Conservation (phyloP, 2,888 invertebrate species). For the Mongoloraphidia duomilia region DNA sequence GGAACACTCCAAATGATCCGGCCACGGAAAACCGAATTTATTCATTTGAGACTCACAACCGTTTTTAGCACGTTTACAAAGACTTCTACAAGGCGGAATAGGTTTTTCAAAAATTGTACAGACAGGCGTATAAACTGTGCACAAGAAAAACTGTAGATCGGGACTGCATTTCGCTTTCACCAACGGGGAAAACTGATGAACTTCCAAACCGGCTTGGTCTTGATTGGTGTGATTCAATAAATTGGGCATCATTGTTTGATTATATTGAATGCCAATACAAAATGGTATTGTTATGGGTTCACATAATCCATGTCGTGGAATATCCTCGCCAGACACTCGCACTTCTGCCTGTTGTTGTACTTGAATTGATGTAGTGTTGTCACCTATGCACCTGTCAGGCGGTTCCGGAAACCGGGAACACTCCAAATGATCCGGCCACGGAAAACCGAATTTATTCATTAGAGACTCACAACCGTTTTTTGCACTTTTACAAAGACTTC, state of each 20-base stretch:
- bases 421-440: constrained; percentile 81
- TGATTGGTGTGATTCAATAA: constrained; percentile 81
- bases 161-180: constrained; percentile 91
- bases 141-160: constrained; percentile 87
- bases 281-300: constrained; percentile 86
- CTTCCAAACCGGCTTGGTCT: constrained; percentile 85
- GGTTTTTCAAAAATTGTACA: constrained; percentile 85
- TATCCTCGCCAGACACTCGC: too few relatives aligned
- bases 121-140: constrained; percentile 88
- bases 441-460: constrained; percentile 73
- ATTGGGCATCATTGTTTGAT: constrained; percentile 94
- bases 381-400: constrained; percentile 27
- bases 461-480: constrained; percentile 69
- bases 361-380: too few relatives aligned
- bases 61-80: constrained; percentile 74
- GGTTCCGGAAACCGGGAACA: constrained; percentile 74
- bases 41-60: constrained; percentile 79
- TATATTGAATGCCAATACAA: constrained; percentile 86
- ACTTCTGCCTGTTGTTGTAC: too few relatives aligned
- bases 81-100: constrained; percentile 77
- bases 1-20: constrained; percentile 74
- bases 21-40: constrained; percentile 79
- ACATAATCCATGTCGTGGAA: constrained; percentile 76
- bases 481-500: constrained; percentile 78
- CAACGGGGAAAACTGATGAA: constrained; percentile 84